phyloP scores from a whole-genome alignment of 2,888 invertebrate species.

The Hydropsyche betteni region DNA sequence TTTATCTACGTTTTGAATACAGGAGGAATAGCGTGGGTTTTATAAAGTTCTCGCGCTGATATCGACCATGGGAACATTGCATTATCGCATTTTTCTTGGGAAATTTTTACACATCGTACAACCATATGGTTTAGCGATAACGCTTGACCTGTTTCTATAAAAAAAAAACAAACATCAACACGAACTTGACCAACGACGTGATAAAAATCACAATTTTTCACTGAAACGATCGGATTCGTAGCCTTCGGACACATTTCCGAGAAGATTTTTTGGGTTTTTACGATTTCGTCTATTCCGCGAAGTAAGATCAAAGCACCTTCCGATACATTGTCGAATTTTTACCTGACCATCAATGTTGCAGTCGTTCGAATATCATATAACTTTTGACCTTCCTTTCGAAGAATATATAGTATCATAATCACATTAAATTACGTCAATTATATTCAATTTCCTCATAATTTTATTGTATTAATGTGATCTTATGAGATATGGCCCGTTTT shows the following conservation, averaged over 20 bases:
- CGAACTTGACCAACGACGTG: not conserved
- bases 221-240: not conserved
- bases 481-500: too few relatives aligned
- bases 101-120: constrained; percentile 2
- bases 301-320: not conserved
- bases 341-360: constrained; percentile 17
- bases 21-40: not conserved
- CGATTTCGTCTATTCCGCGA: constrained; percentile 18
- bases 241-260: not conserved
- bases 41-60: constrained; percentile 23
- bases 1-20: too few relatives aligned
- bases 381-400: too few relatives aligned
- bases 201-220: not conserved
- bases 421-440: too few relatives aligned
- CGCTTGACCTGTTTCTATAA: not conserved
- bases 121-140: constrained; percentile 3
- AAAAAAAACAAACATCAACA: constrained; percentile 1
- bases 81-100: constrained; percentile 21
- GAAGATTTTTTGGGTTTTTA: constrained; percentile 2
- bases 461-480: too few relatives aligned
- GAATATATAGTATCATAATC: too few relatives aligned
- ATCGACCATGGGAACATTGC: constrained; percentile 23
- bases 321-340: constrained; percentile 5
- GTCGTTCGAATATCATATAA: not conserved
- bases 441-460: too few relatives aligned